Percentiles rank a stretch among this genome's conserved stretches.
Evolutionary conservation across 2,888 invertebrate genomes (phyloP).

Genomic region (Dryadula phaetusa): DNA sequence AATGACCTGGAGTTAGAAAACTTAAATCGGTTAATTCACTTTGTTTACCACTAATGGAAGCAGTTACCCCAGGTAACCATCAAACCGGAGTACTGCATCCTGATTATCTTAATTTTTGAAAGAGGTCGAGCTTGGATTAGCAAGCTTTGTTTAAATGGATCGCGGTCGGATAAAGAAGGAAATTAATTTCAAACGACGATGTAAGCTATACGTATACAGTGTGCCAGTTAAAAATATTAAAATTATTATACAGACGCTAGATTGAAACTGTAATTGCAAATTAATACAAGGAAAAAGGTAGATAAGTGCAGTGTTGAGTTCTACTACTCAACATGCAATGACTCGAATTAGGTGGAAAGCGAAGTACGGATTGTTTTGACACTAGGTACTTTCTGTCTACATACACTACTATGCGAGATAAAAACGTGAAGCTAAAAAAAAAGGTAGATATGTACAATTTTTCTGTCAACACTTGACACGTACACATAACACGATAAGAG

Average conservation of each 20-base stretch:
- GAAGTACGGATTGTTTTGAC: no score
- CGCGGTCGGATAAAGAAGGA: not conserved
- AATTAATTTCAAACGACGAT: not conserved
- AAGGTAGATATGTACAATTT: not conserved
- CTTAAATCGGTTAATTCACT: constrained; percentile 28
- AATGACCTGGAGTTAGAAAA: constrained; percentile 50
- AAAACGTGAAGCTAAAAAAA: no score
- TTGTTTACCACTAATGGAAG: constrained; percentile 15
- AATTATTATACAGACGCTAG: not conserved
- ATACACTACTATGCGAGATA: no score
- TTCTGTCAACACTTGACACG: constrained; percentile 14
- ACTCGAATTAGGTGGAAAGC: no score
- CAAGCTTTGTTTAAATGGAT: not conserved
- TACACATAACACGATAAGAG: constrained; percentile 1
- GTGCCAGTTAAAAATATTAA: not conserved
- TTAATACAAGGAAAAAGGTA: not conserved
- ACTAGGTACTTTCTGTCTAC: no score
- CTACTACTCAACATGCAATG: no score
- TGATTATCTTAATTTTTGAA: not conserved
- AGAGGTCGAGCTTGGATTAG: not conserved
- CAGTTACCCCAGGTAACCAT: not conserved
- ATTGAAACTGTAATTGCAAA: not conserved
- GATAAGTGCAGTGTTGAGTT: not conserved
- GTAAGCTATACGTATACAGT: not conserved
- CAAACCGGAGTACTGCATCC: not conserved